Evolutionary conservation across 1,140 invertebrate genomes (phyloP).

Genomic region (Acromyrmex heyeri): DNA sequence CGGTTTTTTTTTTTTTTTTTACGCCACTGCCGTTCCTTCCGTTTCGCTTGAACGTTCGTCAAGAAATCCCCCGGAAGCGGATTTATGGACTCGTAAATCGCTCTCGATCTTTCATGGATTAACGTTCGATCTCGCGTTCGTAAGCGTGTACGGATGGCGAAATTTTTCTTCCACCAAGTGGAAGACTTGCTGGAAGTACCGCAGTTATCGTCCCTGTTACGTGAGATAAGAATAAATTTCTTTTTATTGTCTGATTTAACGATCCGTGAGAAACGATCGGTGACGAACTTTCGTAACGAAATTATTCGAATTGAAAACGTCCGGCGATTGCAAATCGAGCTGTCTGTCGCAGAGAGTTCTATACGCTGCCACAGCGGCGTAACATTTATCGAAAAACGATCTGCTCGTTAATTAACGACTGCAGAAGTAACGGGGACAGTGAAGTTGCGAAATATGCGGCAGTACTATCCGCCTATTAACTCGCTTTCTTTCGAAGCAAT

Average conservation of each 20-base stretch:
- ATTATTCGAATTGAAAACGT: slow-evolving; percentile 35
- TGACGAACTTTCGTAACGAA: slow-evolving; percentile 16
- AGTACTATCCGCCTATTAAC: slow-evolving; percentile 21
- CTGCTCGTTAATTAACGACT: slow-evolving; percentile 55
- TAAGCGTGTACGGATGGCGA: slow-evolving; percentile 21
- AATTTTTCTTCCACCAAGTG: slow-evolving; percentile 29
- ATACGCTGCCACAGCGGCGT: neutral
- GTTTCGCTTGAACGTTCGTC: slow-evolving; percentile 65
- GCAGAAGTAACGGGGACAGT: slow-evolving; percentile 40
- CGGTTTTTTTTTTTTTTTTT: slow-evolving; percentile 30
- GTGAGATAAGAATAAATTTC: slow-evolving; percentile 29
- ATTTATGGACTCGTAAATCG: slow-evolving; percentile 75
- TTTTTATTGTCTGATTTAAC: slow-evolving; percentile 16
- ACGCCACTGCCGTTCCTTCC: slow-evolving; percentile 48
- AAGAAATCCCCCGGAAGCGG: slow-evolving; percentile 61
- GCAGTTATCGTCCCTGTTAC: slow-evolving; percentile 17
- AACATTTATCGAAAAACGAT: slow-evolving; percentile 63
- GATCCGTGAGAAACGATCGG: slow-evolving; percentile 15
- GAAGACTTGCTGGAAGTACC: neutral
- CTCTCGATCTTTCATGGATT: slow-evolving; percentile 68
- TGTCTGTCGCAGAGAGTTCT: neutral
- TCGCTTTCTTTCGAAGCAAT: neutral
- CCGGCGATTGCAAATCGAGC: slow-evolving; percentile 19
- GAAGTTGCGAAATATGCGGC: slow-evolving; percentile 39
- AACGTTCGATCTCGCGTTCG: slow-evolving; percentile 65